Evolutionary conservation across 1,140 invertebrate genomes (phyloP).

Genomic region (Bicyclus anynana): DNA sequence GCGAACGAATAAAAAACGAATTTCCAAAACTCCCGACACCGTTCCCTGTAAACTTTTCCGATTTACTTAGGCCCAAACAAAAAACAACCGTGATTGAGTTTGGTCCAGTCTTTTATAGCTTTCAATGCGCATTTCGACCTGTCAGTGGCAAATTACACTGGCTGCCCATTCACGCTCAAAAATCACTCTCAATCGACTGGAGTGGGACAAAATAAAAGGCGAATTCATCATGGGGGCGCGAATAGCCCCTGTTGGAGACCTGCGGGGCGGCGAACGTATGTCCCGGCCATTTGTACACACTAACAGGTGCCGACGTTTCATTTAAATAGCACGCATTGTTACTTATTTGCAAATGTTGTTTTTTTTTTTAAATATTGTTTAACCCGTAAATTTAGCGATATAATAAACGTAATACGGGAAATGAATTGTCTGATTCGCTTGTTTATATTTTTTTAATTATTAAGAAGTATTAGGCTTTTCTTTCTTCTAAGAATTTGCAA

Average conservation of each 20-base stretch:
- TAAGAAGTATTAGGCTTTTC: too few species aligned
- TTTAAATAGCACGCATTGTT: constrained; percentile 47
- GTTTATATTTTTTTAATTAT: too few species aligned
- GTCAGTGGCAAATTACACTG: constrained; percentile 69
- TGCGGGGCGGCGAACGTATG: constrained; percentile 70
- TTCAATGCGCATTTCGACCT: constrained; percentile 68
- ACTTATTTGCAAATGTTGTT: constrained; percentile 19
- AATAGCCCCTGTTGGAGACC: constrained; percentile 58
- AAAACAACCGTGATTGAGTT: constrained; percentile 60
- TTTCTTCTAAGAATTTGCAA: too few species aligned
- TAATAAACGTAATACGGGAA: too few species aligned
- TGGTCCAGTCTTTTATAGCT: constrained; percentile 62
- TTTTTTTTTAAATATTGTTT: too few species aligned
- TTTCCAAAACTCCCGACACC: constrained; percentile 1
- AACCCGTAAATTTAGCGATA: too few species aligned
- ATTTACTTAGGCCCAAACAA: constrained; percentile 28
- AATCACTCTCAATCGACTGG: constrained; percentile 73
- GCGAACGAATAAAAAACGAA: constrained; percentile 1
- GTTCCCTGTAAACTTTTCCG: constrained; percentile 5
- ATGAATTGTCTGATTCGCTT: too few species aligned
- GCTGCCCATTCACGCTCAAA: constrained; percentile 74
- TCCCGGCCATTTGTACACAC: constrained; percentile 70
- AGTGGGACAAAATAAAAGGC: constrained; percentile 74
- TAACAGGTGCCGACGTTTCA: constrained; percentile 69
- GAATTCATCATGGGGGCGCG: constrained; percentile 71